Conservation (phyloP, 35 echinoderm and acorn worm species). For the Chiridota heheva region DNA sequence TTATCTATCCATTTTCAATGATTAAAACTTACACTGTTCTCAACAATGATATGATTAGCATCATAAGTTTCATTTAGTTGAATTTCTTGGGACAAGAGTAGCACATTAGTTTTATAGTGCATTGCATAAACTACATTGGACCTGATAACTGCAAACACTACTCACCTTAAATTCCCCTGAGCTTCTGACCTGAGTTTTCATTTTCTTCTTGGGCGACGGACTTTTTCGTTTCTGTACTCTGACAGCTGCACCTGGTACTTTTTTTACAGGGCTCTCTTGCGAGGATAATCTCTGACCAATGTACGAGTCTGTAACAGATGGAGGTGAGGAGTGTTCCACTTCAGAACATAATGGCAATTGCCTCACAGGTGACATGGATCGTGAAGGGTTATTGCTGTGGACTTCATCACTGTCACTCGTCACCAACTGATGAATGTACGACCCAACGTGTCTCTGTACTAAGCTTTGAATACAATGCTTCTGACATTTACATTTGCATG, state of each 20-base stretch:
- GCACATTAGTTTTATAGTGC: constrained; percentile 3
- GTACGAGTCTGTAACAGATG: constrained; percentile 36
- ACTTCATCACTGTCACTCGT: constrained; percentile 84
- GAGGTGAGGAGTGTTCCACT: constrained; percentile 14
- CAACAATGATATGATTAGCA: neutral
- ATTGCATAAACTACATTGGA: neutral
- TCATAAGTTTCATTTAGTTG: neutral
- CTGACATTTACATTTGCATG: constrained; percentile 49
- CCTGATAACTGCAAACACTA: neutral
- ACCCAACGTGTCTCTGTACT: constrained; percentile 27
- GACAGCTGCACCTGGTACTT: constrained; percentile 35
- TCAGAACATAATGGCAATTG: constrained; percentile 28
- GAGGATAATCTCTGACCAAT: constrained; percentile 56
- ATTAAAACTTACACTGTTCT: no score
- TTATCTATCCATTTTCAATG: no score
- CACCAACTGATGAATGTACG: constrained; percentile 8
- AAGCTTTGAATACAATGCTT: constrained; percentile 25
- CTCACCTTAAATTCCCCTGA: constrained; percentile 31
- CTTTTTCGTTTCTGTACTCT: constrained; percentile 36
- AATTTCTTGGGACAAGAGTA: neutral
- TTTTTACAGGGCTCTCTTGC: constrained; percentile 47
- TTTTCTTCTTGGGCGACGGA: constrained; percentile 58
- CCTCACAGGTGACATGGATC: constrained; percentile 19
- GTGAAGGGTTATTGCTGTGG: constrained; percentile 76
- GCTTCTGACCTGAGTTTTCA: constrained; percentile 28